Percentiles rank a stretch among this genome's conserved stretches.
These are phyloP conservation scores for Pseudomyrmex sp. DNA, from an alignment of 1,140 invertebrate genomes.

Conservation along the genomic window DNA sequence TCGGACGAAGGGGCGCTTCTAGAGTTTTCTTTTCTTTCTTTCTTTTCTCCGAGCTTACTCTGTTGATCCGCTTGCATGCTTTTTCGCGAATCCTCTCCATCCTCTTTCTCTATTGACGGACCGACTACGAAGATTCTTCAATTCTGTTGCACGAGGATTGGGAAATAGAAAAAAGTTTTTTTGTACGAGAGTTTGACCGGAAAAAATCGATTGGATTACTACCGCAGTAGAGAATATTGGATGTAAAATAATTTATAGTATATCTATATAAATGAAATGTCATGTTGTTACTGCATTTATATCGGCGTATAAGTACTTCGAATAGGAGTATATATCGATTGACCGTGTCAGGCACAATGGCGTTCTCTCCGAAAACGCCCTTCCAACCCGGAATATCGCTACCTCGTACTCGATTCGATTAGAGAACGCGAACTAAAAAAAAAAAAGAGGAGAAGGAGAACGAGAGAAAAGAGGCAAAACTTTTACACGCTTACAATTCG, in stretches of 20 bases:
- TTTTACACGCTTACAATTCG: slow-evolving; percentile 58
- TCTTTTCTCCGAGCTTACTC: slow-evolving; percentile 33
- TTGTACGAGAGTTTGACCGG: background rate
- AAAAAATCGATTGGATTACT: slow-evolving; percentile 22
- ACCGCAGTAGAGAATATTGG: background rate
- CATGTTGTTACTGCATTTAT: slow-evolving; percentile 32
- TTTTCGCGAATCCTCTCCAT: background rate
- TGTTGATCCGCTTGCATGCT: slow-evolving; percentile 10
- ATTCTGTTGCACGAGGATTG: slow-evolving; percentile 3
- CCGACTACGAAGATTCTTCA: background rate
- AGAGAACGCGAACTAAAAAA: slow-evolving; percentile 5
- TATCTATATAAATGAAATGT: slow-evolving; percentile 6
- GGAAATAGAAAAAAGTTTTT: background rate
- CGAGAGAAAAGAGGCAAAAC: slow-evolving; percentile 30
- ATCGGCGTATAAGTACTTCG: background rate
- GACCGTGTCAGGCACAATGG: slow-evolving; percentile 46
- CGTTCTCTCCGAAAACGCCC: slow-evolving; percentile 27
- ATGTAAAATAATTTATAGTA: background rate
- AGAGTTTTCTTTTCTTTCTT: background rate
- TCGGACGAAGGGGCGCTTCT: background rate
- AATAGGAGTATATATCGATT: slow-evolving; percentile 38
- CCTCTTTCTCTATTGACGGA: background rate
- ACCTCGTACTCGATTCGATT: slow-evolving; percentile 41
- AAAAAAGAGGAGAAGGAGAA: background rate
- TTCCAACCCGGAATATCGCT: slow-evolving; percentile 54